Evolutionary conservation across 2,113 vertebrate species (phyloP), one percentile per base, ranked within the genome.

Genomic region (Petaurus breviceps): DNA sequence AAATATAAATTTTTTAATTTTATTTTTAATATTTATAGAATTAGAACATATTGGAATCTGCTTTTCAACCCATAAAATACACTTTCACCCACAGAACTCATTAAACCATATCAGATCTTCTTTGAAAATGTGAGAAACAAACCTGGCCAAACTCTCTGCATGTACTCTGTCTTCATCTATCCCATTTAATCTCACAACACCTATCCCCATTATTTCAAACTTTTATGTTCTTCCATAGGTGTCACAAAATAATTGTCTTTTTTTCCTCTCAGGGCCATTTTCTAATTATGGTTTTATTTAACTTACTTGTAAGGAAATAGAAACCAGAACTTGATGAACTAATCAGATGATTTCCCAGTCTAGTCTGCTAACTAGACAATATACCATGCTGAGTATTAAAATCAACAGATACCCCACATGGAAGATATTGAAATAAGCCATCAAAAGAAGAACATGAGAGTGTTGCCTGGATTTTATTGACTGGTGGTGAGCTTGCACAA

Each of bases 271-370:
- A 92, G 49, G 84, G 77, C 54, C n/a, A 92, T 91, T 96, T 97
- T 97, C 46, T 96, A 95, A 90, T 54, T 95, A 95, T 94, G 90
- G 90, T 95, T 94, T 95, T 92, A 93, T 95, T 97, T 97, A 97
- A 94, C 91, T 91, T 97, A 31, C 0, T 12, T 96, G 84, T 91
- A 94, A 57, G 43, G 53, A 95, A 95, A 94, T 50, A 94, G 50
- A 52, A 94, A 91, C 8, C 51, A 54, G 46, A 61, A 54, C 57
- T 55, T 52, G 46, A 46, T 91, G 25, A 97, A 84, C 90, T 46
- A 46, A 46, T 54, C 50, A 1, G 26, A 47, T 50, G 43, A 92
- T 94, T 93, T 54, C 37, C 2, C 93, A 51, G 31, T 95, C 94
- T 53, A 19, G 0, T 11, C 9, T 9, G 92, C 91, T 89, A 96